Evolutionary conservation across 2,113 vertebrate species (phyloP).

Genomic region (Eolophus roseicapilla): DNA sequence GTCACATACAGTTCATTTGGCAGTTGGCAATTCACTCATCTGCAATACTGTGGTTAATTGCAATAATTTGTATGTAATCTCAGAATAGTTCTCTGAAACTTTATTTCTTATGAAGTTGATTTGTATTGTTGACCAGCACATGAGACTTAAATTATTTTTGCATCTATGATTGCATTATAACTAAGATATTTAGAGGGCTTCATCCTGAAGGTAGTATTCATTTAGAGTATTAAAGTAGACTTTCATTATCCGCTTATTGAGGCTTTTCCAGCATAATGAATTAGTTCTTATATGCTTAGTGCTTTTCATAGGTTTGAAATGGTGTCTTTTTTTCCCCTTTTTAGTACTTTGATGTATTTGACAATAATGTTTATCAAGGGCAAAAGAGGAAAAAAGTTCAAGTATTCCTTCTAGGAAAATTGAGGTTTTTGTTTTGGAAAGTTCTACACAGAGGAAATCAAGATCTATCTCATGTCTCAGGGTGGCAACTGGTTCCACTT

Average conservation of each 20-base stretch:
- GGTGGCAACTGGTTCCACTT: not conserved
- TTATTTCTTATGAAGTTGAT: not conserved
- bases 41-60: not conserved
- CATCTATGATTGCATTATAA: not conserved
- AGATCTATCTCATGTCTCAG: not conserved
- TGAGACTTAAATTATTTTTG: not conserved
- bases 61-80: not conserved
- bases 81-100: not conserved
- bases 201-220: not conserved
- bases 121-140: not conserved
- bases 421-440: slow-evolving; percentile 16
- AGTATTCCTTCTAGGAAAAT: not conserved
- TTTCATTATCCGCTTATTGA: not conserved
- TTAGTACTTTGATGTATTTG: not conserved
- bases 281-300: not conserved
- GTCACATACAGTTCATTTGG: not conserved
- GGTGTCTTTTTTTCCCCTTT: not conserved
- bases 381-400: not conserved
- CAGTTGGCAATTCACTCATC: not conserved
- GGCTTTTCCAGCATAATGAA: not conserved
- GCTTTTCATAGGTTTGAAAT: not conserved
- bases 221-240: not conserved
- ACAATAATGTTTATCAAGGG: not conserved
- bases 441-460: not conserved
- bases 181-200: not conserved